Percentiles rank a stretch among this genome's conserved stretches.
phyloP scores from a whole-genome alignment of 2,113 vertebrate species.

The Illadopsis cleaveri region DNA sequence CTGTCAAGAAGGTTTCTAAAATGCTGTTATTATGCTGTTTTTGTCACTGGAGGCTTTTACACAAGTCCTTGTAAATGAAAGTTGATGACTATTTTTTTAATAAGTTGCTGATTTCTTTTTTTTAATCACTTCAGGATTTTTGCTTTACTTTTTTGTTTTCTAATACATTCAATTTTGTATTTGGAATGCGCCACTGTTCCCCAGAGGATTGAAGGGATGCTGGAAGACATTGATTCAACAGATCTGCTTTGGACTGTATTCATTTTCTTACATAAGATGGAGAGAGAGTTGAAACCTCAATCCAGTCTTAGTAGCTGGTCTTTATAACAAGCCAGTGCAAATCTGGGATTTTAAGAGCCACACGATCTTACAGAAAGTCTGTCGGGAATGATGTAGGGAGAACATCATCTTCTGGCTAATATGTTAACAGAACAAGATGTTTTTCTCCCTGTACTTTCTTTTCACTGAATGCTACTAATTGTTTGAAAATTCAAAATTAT shows the following conservation, averaged over 20 bases:
- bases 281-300: background rate
- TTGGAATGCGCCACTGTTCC: background rate
- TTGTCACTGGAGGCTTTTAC: background rate
- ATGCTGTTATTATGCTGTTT: background rate
- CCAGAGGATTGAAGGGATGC: background rate
- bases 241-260: background rate
- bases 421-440: background rate
- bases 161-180: background rate
- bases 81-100: background rate
- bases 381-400: background rate
- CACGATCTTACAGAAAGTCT: background rate
- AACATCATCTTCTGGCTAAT: background rate
- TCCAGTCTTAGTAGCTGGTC: background rate
- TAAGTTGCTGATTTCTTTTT: background rate
- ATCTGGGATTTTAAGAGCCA: background rate
- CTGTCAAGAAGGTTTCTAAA: background rate
- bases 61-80: background rate
- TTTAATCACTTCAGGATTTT: background rate
- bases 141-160: background rate
- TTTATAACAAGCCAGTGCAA: background rate
- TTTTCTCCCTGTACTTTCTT: background rate
- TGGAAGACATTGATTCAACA: background rate
- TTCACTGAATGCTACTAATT: background rate
- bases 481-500: background rate
- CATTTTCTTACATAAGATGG: background rate